Evolutionary conservation across 2,797 vertebrate genomes (phyloP), one percentile per base, ranked within the genome.

Genomic region (Halcyon smyrnensis): DNA sequence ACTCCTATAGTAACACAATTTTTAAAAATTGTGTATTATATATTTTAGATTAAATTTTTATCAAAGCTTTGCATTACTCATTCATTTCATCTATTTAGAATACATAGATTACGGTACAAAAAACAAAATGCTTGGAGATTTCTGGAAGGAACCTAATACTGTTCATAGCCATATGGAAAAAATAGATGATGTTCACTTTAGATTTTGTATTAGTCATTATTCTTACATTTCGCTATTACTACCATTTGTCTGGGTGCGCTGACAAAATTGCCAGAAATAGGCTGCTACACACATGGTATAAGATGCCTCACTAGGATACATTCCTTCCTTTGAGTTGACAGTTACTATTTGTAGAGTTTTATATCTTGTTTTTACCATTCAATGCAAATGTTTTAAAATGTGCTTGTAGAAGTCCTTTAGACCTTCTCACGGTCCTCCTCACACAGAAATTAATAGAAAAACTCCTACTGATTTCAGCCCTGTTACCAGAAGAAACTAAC

Each of bases 171-270:
- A 93, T 93, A 95, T 82, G 89, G 88, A 91, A 84, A 92, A 95
- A 87, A 51, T 73, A 94, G 76, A 74, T 45, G 74, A 91, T 97
- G 96, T 90, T 97, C 95, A 96, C 77, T 95, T 96, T 27, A 91
- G 77, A 96, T 74, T 93, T 83, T 84, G 7, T 30, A 86, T 96
- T 95, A 96, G 89, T 97, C 94, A 96, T 94, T 94, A 96, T 93
- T 94, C 89, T 80, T 96, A 74, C 86, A 94, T 96, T 96, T 95
- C 91, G 83, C 85, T 65, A 96, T 95, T 93, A 45, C 62, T 74
- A 86, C 63, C 41, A 85, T 95, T 95, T 84, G 62, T 95, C 93
- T 91, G 94, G 48, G 34, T 87, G 45, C 0, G 1, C 89, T 89
- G 87, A 95, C 57, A 96, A 75, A 96, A 90, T 75, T 71, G 41